Percentiles rank a stretch among this genome's conserved stretches.
Evolutionary conservation across 2,113 vertebrate species (phyloP).

Genomic region (Scomber colias): DNA sequence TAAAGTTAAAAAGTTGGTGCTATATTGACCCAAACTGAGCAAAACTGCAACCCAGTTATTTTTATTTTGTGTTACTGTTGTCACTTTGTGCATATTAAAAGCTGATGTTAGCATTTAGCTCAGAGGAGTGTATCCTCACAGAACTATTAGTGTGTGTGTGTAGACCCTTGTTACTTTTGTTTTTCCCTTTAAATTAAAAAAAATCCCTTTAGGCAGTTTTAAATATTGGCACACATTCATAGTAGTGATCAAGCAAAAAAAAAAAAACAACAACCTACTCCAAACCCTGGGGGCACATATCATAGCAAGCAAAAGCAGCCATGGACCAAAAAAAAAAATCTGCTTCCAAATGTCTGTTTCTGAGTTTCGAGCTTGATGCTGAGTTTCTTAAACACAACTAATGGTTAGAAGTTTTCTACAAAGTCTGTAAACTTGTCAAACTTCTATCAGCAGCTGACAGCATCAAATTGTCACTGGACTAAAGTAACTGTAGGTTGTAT

Average conservation of each 20-base stretch:
- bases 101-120: no score
- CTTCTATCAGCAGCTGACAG: slow-evolving; percentile 35
- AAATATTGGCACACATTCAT: no score
- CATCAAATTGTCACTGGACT: slow-evolving; percentile 23
- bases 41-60: no score
- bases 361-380: slow-evolving; percentile 23
- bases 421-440: slow-evolving; percentile 42
- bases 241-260: no score
- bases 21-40: no score
- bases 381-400: slow-evolving; percentile 31
- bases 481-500: slow-evolving; percentile 24
- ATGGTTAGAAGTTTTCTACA: slow-evolving; percentile 37
- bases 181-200: not conserved
- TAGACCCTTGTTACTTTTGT: no score
- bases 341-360: slow-evolving; percentile 14
- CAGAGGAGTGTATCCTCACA: no score
- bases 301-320: slow-evolving; percentile 1
- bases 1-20: no score
- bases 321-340: slow-evolving; percentile 3
- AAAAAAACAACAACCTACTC: not conserved
- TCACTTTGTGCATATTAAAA: no score
- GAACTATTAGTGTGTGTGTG: no score
- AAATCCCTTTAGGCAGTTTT: no score
- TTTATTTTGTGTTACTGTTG: not conserved
- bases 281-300: not conserved